These are phyloP conservation scores for Calonectris borealis DNA, from an alignment of 2,113 vertebrate species.

Conservation along the genomic window DNA sequence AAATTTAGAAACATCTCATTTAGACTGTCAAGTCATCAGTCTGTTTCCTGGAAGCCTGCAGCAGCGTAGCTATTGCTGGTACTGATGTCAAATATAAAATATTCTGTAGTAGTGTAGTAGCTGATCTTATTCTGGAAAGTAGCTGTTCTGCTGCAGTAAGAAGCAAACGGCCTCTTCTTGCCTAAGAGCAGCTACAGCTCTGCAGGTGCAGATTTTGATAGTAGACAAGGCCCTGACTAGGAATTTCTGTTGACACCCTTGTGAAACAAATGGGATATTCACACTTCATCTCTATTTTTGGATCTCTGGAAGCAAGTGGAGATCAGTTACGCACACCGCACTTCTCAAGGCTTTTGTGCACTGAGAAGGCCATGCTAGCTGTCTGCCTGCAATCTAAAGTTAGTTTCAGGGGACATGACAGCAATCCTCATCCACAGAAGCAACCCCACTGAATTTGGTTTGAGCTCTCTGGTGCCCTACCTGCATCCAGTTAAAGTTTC, in stretches of 20 bases:
- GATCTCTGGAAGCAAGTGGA: slow-evolving; percentile 26
- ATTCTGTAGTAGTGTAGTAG: neutral
- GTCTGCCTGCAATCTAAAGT: neutral
- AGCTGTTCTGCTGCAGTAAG: neutral
- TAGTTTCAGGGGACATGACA: neutral
- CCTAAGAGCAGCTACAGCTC: neutral
- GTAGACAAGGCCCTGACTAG: neutral
- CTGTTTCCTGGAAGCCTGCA: slow-evolving; percentile 5
- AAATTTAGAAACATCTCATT: neutral
- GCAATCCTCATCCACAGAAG: neutral
- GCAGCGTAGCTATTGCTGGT: neutral
- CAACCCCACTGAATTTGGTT: neutral
- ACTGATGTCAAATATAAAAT: neutral
- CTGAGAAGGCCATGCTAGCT: neutral
- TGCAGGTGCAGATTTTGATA: neutral
- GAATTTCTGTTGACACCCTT: slow-evolving; percentile 27
- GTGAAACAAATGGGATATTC: slow-evolving; percentile 49
- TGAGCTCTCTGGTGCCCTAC: neutral
- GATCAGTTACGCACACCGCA: neutral
- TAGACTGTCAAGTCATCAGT: neutral
- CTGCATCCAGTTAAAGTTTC: neutral
- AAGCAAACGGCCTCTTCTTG: neutral
- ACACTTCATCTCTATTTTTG: slow-evolving; percentile 49
- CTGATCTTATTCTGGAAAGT: neutral
- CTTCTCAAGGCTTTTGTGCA: slow-evolving; percentile 17